Evolutionary conservation across 1,140 invertebrate species (phyloP), one percentile per base, ranked within the genome.

Genomic region (Drosophila ercepeae): DNA sequence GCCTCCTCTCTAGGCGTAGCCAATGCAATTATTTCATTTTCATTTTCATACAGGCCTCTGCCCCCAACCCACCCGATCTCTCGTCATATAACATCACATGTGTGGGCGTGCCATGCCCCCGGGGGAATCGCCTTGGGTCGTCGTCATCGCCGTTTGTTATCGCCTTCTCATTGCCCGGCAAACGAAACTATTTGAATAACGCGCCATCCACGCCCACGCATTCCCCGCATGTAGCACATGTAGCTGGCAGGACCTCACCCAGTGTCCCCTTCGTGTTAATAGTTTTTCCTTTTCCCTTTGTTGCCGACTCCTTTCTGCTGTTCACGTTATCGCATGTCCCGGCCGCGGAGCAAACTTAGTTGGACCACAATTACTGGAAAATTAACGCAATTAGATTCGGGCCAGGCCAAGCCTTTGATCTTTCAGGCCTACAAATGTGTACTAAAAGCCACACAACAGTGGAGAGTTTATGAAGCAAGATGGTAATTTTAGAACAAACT

Each of bases 171-270:
- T 50, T 55, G 49, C 54, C 67, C 42, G 72, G 81, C 59, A 67
- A 69, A 76, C 75, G 67, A 86, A 84, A 86, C 76, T 81, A 84
- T 84, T 86, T 84, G 81, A 84, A 84, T 84, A 84, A 79, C 76
- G 81, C 81, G 79, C 71, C 73, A 72, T 46, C 25, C 60, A 84
- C 79, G 51, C 59, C 69, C 65, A 72, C 42, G 55, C 53, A 36
- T 16, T 13, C 34, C 14, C 8, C 29, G 9, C 60, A 39, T n/a
- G n/a, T n/a, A n/a, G n/a, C 23, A 29, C 57, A 51, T 14, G 4
- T 18, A 23, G 29, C 14, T n/a, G n/a, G 1, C 16, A 27, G 41
- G 16, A 48, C 55, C 29, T 13, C 36, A 36, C 42, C 61, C 58
- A 70, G 39, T 51, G 54, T 57, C 23, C 54, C 21, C 75, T 79